These are phyloP conservation scores for Athene cunicularia DNA, from an alignment of 2,113 vertebrate species.

Conservation along the genomic window DNA sequence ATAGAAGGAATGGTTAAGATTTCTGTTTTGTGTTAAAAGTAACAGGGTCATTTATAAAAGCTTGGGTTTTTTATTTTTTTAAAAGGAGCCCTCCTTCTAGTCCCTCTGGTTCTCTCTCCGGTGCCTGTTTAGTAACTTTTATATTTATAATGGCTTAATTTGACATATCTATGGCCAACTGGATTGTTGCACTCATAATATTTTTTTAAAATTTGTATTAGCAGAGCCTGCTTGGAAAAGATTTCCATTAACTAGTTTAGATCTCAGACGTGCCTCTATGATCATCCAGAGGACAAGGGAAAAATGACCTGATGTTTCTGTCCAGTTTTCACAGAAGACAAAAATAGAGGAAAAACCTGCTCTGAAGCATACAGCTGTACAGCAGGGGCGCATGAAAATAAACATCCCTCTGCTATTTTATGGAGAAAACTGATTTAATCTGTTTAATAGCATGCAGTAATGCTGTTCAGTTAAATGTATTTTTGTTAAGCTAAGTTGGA, in stretches of 20 bases:
- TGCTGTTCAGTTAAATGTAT: background rate
- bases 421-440: background rate
- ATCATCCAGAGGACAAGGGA: background rate
- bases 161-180: background rate
- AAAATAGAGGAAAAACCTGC: background rate
- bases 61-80: background rate
- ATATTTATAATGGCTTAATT: slow-evolving; percentile 32
- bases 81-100: background rate
- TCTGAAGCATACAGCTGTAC: background rate
- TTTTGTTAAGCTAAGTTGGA: background rate
- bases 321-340: background rate
- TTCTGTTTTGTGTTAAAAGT: slow-evolving; percentile 57
- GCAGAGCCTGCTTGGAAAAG: background rate
- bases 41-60: slow-evolving; percentile 30
- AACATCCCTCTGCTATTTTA: background rate
- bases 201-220: background rate
- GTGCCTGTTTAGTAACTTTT: slow-evolving; percentile 15
- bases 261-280: background rate
- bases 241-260: background rate
- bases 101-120: background rate
- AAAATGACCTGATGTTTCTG: background rate
- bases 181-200: background rate
- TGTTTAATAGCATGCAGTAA: background rate
- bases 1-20: background rate
- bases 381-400: background rate